Base-by-base conservation (phyloP, 2,888 invertebrate species). In the Andrena minutula region DNA sequence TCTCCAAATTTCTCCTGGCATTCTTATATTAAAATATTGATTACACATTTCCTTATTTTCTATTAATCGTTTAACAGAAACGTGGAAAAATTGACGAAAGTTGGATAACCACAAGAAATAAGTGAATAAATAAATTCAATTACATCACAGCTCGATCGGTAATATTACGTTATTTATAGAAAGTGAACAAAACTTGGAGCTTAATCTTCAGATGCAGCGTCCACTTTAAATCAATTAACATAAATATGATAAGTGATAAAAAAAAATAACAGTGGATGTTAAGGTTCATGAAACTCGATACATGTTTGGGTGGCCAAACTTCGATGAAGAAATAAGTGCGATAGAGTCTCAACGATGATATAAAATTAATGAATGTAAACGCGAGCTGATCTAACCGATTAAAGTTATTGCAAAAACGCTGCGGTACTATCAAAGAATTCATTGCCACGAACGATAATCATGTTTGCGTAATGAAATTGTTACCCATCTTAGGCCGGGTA, bases 221-320 rank as follows among this genome's bases (percentile, higher is more conserved):
- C 35, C 7, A 41, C 41, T 75, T 75, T 56, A 70, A 76, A 65
- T 76, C 64, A 77, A 77, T 77, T 77, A 60, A 65, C n/a, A 53
- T 53, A 75, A 63, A 68, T 53, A 49, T 53, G 66, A 71, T 71
- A 66, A 66, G 12, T 10, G 71, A 56, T 70, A 65, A 26, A 65
- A 32, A n/a, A 6, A 7, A 16, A 2, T 16, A 26, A 12, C 41
- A n/a, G 4, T 23, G 47, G 20, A 30, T 35, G 26, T 30, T 47
- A 58, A 58, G 32, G 56, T 65, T 64, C 58, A 32, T 64, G 71
- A 76, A 58, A 70, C 30, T 70, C 20, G 64, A 63, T 41, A 53
- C 26, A 16, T 58, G 41, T 49, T 6, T 2, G 47, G 7, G 35
- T 12, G 12, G 8, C 10, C 41, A 41, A 58, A 3, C 5, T 30